A percentile compares a stretch with the other conserved stretches of the same genome.
Conservation (phyloP, 1,140 invertebrate species). For the Trichonephila clavipes region DNA sequence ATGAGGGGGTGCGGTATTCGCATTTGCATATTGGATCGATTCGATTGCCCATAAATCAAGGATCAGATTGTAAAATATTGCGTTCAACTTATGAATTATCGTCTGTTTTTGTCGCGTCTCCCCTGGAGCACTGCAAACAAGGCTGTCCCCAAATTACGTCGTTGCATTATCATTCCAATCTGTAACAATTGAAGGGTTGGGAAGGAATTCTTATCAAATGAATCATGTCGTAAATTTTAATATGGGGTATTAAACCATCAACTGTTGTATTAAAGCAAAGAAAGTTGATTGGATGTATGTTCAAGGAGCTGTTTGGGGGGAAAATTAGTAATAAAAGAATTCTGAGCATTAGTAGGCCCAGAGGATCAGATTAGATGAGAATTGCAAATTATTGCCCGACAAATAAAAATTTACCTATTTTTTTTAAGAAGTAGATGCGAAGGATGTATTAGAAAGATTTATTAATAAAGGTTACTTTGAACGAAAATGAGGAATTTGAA, state of each 20-base stretch:
- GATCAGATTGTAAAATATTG: background rate
- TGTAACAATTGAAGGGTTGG: background rate
- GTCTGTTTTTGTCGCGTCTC: background rate
- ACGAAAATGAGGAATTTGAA: no score
- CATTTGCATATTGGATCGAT: constrained; percentile 42
- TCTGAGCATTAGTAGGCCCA: background rate
- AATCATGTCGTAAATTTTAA: background rate
- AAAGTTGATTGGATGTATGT: background rate
- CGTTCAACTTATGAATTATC: background rate
- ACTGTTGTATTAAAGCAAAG: background rate
- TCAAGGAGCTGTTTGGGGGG: background rate
- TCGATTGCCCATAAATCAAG: constrained; percentile 44
- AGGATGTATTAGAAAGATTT: no score
- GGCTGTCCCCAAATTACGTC: background rate
- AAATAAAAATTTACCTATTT: background rate
- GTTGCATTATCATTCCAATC: constrained; percentile 3
- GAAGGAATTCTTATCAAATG: background rate
- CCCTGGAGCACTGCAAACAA: background rate
- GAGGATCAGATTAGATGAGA: background rate
- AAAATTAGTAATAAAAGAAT: background rate
- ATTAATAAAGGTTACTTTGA: no score
- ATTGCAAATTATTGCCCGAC: background rate
- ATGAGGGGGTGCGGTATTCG: constrained; percentile 65
- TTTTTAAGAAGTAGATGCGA: no score
- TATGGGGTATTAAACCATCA: constrained; percentile 3